Base-by-base conservation (phyloP, 2,888 invertebrate genomes). In the Sicus ferrugineus region DNA sequence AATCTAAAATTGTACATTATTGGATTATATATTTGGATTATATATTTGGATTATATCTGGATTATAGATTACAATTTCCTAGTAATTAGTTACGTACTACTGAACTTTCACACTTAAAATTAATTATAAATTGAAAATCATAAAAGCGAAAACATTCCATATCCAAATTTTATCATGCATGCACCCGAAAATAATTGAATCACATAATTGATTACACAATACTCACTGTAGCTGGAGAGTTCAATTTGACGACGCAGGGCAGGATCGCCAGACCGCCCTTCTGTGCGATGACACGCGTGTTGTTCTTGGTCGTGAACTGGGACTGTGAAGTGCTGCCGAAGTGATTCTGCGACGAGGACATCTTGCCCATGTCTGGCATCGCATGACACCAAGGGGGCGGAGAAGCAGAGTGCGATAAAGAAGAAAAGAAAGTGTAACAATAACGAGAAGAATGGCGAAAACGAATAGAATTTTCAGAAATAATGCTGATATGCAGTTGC, bases 211-310 rank as follows among this genome's bases (percentile, higher is more conserved):
- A n/a, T n/a, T n/a, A n/a, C 28, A 23, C n/a, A 26, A 31, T 74
- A 75, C 83, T 80, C 81, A 85, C 85, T 75, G 85, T 86, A 38
- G 84, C 85, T 64, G 85, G 84, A 26, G 86, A 85, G 74, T 83
- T 85, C 23, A 84, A 76, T 78, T 85, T 85, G 16, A 85, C 85
- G 26, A 83, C 82, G 74, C 85, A 85, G 62, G 85, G 85, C 48
- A 85, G 75, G 71, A 85, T 80, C 9, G 85, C 86, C 34, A 85
- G 76, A 7, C 85, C 85, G 62, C 85, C 84, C 75, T 81, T 83
- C 71, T 85, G 85, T 31, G 84, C 86, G 71, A 84, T 81, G 67
- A 85, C 82, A 21, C 82, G 78, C 26, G 85, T 83, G 71, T 84
- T 85, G 71, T 85, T 85, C 77, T 84, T 84, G 42, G 86, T 85